Evolutionary conservation across 1,140 invertebrate species (phyloP).

Genomic region (Ceratosolen fusciceps): DNA sequence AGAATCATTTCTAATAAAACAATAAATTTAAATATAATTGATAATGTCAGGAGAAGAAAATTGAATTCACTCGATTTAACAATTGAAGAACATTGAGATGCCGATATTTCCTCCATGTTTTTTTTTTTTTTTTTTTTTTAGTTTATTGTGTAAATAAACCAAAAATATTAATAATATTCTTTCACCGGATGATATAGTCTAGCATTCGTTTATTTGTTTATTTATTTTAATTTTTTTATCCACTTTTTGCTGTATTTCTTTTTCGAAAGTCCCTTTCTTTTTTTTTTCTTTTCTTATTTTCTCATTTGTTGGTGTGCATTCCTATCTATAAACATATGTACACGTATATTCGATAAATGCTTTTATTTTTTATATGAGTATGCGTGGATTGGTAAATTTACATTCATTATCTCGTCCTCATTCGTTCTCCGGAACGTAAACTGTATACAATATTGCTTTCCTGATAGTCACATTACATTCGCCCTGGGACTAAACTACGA

Average conservation of each 20-base stretch:
- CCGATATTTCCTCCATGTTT: too few species aligned
- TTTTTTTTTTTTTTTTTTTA: too few species aligned
- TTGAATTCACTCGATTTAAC: too few species aligned
- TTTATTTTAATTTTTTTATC: conserved; percentile 1
- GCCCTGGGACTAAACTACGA: conserved; percentile 23
- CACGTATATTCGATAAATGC: conserved; percentile 33
- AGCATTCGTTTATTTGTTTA: background rate
- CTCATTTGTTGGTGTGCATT: background rate
- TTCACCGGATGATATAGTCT: too few species aligned
- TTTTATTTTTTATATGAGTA: background rate
- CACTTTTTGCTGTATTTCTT: too few species aligned
- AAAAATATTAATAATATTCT: too few species aligned
- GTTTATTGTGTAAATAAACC: too few species aligned
- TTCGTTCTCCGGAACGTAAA: conserved; percentile 65
- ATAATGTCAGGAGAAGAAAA: too few species aligned
- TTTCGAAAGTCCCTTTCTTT: too few species aligned
- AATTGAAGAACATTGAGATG: too few species aligned
- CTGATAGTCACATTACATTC: conserved; percentile 64
- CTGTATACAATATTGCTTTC: conserved; percentile 72
- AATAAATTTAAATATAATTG: too few species aligned
- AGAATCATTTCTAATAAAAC: too few species aligned
- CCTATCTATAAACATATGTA: conserved; percentile 26
- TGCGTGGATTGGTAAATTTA: conserved; percentile 59
- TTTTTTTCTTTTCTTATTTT: background rate
- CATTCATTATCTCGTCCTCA: conserved; percentile 58